Base-by-base conservation (phyloP, 2,797 vertebrate genomes). In the Zalophus californianus region DNA sequence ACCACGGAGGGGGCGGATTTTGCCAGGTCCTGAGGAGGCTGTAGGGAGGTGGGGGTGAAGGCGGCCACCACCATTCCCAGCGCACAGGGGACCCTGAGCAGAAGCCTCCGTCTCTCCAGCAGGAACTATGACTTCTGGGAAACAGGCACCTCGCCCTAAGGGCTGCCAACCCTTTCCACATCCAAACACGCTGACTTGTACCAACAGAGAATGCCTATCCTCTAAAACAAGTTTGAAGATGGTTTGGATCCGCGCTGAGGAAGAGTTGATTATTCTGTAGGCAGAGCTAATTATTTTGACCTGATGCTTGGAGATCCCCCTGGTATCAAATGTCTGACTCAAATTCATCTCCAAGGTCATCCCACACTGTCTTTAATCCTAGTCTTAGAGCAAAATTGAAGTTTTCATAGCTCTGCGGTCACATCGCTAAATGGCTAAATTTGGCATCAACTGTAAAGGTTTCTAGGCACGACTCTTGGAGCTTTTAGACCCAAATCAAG, bases 261-360 rank as follows among this genome's bases (percentile, higher is more conserved):
- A 16, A 41, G 38, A 64, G 72, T 1, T 20, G 48, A 58, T 48
- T 56, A 11, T 41, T 27, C 27, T 4, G 27, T 20, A 75, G 77
- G n/a, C 44, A 64, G 64, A 80, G 66, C 25, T 90, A 48, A 87
- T 85, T 91, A 75, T 68, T 86, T 91, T 68, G 91, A 77, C 52
- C 44, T 20, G 84, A 83, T 5, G 21, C 56, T 84, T 41, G 80
- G 86, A 58, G 79, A 89, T 48, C 11, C 23, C 70, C 38, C 29
- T 3, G 14, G 50, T 85, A 62, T 35, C 32, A 48, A 58, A 54
- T 23, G 38, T 80, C 56, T 29, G 23, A 60, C 44, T 95, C n/a
- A 35, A 85, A 75, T 52, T 62, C 21, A 80, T n/a, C 35, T 18
- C 56, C 62, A 50, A 90, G 68, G 73, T 84, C 56, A 62, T 41